phyloP scores from a whole-genome alignment of 2,888 invertebrate species.

The Shargacucullia verbasci region DNA sequence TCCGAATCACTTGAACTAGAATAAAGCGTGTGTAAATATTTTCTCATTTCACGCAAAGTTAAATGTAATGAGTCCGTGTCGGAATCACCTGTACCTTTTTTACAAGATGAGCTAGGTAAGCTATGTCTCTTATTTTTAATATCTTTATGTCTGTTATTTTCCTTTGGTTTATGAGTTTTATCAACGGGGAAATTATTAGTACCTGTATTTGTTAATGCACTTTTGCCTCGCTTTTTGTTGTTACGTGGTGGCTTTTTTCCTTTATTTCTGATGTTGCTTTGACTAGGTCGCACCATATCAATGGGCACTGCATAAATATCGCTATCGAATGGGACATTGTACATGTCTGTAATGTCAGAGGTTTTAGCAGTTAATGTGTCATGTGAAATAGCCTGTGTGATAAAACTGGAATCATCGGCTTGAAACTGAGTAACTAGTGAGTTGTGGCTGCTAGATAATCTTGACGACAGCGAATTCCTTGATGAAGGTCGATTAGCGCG shows the following conservation, averaged over 20 bases:
- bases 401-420: slow-evolving; percentile 95
- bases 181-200: slow-evolving; percentile 64
- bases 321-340: slow-evolving; percentile 96
- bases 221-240: slow-evolving; percentile 80
- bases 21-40: slow-evolving; percentile 94
- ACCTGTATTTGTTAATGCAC: slow-evolving; percentile 69
- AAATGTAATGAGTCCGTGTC: slow-evolving; percentile 93
- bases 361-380: slow-evolving; percentile 92
- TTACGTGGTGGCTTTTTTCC: slow-evolving; percentile 78
- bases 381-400: slow-evolving; percentile 96
- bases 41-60: slow-evolving; percentile 95
- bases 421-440: slow-evolving; percentile 93
- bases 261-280: slow-evolving; percentile 74
- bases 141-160: slow-evolving; percentile 74
- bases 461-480: slow-evolving; percentile 93
- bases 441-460: slow-evolving; percentile 95
- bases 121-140: slow-evolving; percentile 91
- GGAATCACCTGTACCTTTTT: slow-evolving; percentile 86
- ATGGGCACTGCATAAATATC: slow-evolving; percentile 96
- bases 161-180: slow-evolving; percentile 71
- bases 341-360: slow-evolving; percentile 95
- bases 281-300: slow-evolving; percentile 92
- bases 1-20: slow-evolving; percentile 93
- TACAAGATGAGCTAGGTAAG: slow-evolving; percentile 91
- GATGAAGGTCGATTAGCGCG: slow-evolving; percentile 92